Base-by-base conservation (phyloP, 2,888 invertebrate species). In the Drosophila sordidula region DNA sequence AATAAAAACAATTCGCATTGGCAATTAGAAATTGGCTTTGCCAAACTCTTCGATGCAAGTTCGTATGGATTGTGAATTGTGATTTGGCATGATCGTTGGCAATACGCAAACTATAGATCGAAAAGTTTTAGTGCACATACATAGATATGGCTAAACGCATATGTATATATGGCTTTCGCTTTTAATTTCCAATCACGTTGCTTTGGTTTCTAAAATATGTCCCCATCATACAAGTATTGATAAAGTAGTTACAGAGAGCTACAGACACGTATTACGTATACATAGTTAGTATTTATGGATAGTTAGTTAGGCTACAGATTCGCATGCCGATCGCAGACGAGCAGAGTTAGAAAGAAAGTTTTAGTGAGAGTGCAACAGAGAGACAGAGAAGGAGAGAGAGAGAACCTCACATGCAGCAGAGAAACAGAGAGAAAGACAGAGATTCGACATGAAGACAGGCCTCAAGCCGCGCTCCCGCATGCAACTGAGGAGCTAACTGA, bases 201-300 rank as follows among this genome's bases (percentile, higher is more conserved):
- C 46, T 65, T 71, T 69, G 58, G 56, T 76, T 75, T 80, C 65
- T 87, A 87, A 89, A 88, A 87, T 87, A 89, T 89, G 87, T 86
- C 86, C 89, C 89, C 86, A 75, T 86, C 88, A 87, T 62, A 87
- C 62, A 63, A 61, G 69, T 70, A 68, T 57, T 55, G 29, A 44
- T 72, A 62, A 18, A n/a, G 42, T 52, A 34, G 22, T 22, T n/a
- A 25, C 16, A 50, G 61, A 58, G 44, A 54, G 49, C 62, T 70
- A 84, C 65, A 76, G 54, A 63, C 41, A 70, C 54, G 56, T 9
- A 32, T 54, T 52, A 67, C 26, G 39, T 16, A 29, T 22, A 47
- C 57, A 50, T 39, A 50, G 2, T 62, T 45, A 64, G 52, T 39
- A 51, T 2, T 44, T 62, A 39, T 58, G 62, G 34, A 49, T 58